These are phyloP conservation scores for Drosophila yooni DNA, from an alignment of 2,888 invertebrate genomes.

Conservation along the genomic window DNA sequence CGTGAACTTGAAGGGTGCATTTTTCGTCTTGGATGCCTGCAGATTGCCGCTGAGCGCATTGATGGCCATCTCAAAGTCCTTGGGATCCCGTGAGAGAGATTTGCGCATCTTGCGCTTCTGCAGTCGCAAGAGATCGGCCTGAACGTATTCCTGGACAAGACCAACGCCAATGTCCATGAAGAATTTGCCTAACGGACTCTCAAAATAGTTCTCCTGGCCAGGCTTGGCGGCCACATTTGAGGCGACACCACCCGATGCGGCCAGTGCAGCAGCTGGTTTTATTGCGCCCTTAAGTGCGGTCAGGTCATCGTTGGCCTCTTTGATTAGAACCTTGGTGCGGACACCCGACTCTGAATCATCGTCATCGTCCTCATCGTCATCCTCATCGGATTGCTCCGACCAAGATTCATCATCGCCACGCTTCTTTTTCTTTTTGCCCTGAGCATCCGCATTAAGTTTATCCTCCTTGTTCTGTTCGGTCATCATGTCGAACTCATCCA, in stretches of 20 bases:
- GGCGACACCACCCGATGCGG: constrained; percentile 59
- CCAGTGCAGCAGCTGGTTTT: constrained; percentile 84
- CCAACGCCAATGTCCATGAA: constrained; percentile 96
- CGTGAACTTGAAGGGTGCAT: constrained; percentile 91
- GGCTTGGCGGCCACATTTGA: constrained; percentile 80
- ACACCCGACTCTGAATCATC: constrained; percentile 86
- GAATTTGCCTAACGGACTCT: constrained; percentile 94
- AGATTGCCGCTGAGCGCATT: constrained; percentile 93
- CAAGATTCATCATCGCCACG: constrained; percentile 87
- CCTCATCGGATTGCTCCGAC: constrained; percentile 87
- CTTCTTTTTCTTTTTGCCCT: constrained; percentile 83
- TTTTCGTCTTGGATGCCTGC: constrained; percentile 94
- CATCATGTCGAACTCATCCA: constrained; percentile 86
- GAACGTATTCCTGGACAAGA: constrained; percentile 96
- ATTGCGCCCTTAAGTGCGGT: constrained; percentile 86
- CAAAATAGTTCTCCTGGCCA: constrained; percentile 91
- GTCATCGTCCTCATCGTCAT: constrained; percentile 85
- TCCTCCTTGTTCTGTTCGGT: constrained; percentile 85
- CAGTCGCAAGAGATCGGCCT: constrained; percentile 94
- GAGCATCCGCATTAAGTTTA: constrained; percentile 67
- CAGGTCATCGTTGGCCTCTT: constrained; percentile 86
- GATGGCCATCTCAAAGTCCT: constrained; percentile 89
- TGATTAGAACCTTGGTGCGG: constrained; percentile 86
- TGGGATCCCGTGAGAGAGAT: constrained; percentile 87
- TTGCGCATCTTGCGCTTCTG: constrained; percentile 92